phyloP scores from a whole-genome alignment of 1,140 invertebrate species.

The Phocides pigmalion region DNA sequence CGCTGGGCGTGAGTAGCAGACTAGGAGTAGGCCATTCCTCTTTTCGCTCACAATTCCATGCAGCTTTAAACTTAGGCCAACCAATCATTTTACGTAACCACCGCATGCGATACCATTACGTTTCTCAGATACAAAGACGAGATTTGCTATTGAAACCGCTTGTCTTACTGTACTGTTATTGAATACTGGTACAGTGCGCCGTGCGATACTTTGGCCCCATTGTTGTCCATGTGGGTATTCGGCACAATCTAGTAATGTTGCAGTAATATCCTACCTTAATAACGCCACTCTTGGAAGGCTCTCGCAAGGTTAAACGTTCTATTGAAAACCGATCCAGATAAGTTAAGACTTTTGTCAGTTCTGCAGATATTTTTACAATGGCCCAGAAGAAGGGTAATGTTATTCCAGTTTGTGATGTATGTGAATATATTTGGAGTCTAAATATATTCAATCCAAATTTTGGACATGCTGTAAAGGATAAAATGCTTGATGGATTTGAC shows the following conservation, averaged over 20 bases:
- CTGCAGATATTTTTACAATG: too few relatives aligned
- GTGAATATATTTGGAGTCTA: too few relatives aligned
- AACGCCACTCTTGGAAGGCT: background rate
- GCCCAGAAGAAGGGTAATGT: too few relatives aligned
- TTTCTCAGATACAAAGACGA: slow-evolving; percentile 35
- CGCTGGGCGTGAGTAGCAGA: too few relatives aligned
- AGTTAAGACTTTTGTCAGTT: too few relatives aligned
- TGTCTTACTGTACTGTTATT: slow-evolving; percentile 33
- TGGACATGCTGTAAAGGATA: too few relatives aligned
- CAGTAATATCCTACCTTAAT: slow-evolving; percentile 14
- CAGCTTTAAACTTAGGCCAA: slow-evolving; percentile 4
- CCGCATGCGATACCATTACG: slow-evolving; percentile 48
- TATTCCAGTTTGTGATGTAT: too few relatives aligned
- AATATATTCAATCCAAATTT: too few relatives aligned
- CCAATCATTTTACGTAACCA: slow-evolving; percentile 43
- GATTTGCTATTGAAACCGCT: slow-evolving; percentile 36
- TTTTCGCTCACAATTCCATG: background rate
- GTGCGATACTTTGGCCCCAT: slow-evolving; percentile 27
- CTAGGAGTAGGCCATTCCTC: too few relatives aligned
- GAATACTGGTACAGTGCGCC: slow-evolving; percentile 20
- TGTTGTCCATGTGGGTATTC: slow-evolving; percentile 22
- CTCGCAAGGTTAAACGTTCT: background rate
- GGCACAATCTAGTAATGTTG: slow-evolving; percentile 18
- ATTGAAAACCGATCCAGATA: too few relatives aligned
- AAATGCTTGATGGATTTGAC: too few relatives aligned